Evolutionary conservation across 2,888 invertebrate genomes (phyloP), one percentile per base, ranked within the genome.

Genomic region (Bugula neritina): DNA sequence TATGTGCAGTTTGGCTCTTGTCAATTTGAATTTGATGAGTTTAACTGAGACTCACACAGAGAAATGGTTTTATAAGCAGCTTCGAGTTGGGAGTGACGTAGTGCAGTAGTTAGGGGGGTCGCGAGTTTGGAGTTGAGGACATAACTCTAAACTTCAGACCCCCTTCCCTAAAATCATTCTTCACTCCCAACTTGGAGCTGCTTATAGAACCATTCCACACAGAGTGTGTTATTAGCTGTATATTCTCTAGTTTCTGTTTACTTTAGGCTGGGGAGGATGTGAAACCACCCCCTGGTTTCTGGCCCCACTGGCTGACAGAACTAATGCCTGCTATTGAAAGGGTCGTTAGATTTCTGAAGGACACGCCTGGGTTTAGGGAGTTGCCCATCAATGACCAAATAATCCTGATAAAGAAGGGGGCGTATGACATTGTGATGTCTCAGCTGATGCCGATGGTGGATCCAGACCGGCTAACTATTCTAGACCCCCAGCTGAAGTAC

Each of bases 261-360:
- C 31, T 63, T 3, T 5, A 63, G 63, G 21, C 34, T 13, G 63
- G 29, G 27, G 63, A 63, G 27, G 63, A 63, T 31, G 63, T 63
- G 10, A 2, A 29, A n/a, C 70, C 70, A 5, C 77, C 79, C 1
- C 72, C 71, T n/a, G 63, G 74, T 3, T 75, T 80, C 75, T 81
- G 80, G 81, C 75, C 80, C 43, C 77, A 79, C 72, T 83, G 83
- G 73, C 75, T 82, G 2, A 72, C 75, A 2, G 78, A 78, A 72
- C 80, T 83, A 80, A 81, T 82, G 29, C 82, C 81, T 21, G 82
- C 82, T 72, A 83, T 84, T 57, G 82, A 81, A 23, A 75, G 80
- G 35, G 82, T 82, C 34, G 83, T 84, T 69, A 79, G 78, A 72
- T 84, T 84, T 77, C 81, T 82, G 74, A 84, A 84, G 72, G 78